Percentiles rank a stretch among this genome's conserved stretches.
Conservation (phyloP, 2,888 invertebrate species). For the Coleophora deauratella region DNA sequence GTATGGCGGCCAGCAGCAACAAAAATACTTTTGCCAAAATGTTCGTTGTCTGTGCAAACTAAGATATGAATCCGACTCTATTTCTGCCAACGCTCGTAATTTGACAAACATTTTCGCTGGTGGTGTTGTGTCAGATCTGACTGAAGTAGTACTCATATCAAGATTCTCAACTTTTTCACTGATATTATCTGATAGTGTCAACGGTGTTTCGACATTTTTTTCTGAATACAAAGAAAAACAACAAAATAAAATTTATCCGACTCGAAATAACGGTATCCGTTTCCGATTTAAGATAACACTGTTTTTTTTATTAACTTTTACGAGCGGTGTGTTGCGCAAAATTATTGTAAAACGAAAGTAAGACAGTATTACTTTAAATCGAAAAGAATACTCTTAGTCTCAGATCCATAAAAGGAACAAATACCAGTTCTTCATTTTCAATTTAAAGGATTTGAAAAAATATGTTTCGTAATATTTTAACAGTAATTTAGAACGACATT, state of each 20-base stretch:
- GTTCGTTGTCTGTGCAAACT: conserved; percentile 12
- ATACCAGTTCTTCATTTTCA: no score
- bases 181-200: no score
- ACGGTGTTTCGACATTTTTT: no score
- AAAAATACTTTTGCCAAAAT: conserved; percentile 39
- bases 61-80: no score
- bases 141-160: no score
- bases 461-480: no score
- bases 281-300: conserved; percentile 45
- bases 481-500: no score
- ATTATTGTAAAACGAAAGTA: conserved; percentile 24
- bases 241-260: not conserved
- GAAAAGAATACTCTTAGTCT: conserved; percentile 3
- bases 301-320: conserved; percentile 18
- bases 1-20: conserved; percentile 32
- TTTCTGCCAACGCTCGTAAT: no score
- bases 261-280: not conserved
- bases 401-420: not conserved
- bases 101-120: no score
- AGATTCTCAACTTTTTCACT: no score
- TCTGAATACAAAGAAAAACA: no score
- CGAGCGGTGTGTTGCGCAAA: conserved; percentile 39
- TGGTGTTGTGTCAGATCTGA: no score
- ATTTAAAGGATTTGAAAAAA: not conserved
- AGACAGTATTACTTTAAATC: conserved; percentile 47